Conservation (phyloP, 2,888 invertebrate species). For the Augiades crinisus region DNA sequence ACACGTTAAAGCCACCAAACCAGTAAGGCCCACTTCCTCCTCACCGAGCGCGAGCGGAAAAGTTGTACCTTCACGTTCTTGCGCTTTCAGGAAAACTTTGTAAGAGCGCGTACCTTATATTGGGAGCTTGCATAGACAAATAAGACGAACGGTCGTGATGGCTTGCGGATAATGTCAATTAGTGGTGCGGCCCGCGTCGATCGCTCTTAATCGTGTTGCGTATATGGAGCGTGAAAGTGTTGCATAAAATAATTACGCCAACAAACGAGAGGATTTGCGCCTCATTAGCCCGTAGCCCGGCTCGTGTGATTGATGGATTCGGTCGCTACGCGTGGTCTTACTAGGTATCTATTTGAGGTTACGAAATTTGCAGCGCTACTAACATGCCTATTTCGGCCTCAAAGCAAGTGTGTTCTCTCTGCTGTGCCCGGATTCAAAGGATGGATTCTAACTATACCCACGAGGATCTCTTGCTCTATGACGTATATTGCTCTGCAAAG, state of each 20-base stretch:
- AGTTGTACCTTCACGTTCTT: background rate
- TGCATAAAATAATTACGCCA: conserved; percentile 39
- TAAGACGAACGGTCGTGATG: conserved; percentile 13
- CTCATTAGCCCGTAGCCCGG: conserved; percentile 3
- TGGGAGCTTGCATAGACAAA: conserved; percentile 17
- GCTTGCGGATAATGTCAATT: conserved; percentile 40
- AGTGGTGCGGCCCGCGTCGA: conserved; percentile 38
- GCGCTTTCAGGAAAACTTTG: conserved; percentile 11
- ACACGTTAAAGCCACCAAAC: background rate
- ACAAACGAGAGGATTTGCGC: conserved; percentile 16
- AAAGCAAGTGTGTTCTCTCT: too few relatives aligned
- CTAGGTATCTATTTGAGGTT: too few relatives aligned
- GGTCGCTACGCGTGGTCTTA: background rate
- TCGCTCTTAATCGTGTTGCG: conserved; percentile 39
- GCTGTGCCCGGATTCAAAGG: too few relatives aligned
- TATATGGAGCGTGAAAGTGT: conserved; percentile 39
- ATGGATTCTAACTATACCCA: too few relatives aligned
- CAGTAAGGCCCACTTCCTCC: background rate
- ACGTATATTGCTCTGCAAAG: too few relatives aligned
- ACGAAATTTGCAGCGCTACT: too few relatives aligned
- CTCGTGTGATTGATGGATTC: background rate
- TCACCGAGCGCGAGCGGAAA: background rate
- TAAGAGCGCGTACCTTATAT: background rate
- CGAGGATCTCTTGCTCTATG: too few relatives aligned
- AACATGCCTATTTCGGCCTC: too few relatives aligned